phyloP scores from a whole-genome alignment of 2,797 vertebrate genomes.

The Octomys mimax region DNA sequence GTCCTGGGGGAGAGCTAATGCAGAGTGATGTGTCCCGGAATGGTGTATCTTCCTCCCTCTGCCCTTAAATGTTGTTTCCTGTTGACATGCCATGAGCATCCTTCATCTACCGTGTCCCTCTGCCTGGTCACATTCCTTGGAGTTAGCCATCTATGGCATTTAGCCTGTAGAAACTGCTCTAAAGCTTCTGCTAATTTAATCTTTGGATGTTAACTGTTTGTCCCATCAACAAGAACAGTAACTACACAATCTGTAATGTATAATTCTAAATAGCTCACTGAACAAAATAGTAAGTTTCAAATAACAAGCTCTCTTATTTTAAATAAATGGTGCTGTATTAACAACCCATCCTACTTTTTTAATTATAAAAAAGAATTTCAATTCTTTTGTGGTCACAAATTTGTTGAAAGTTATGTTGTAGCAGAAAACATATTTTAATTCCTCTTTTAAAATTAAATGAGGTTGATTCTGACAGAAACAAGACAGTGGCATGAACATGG shows the following conservation, averaged over 20 bases:
- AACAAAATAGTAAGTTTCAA: not conserved
- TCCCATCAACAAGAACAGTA: not conserved
- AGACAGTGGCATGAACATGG: too few species aligned
- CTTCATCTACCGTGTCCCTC: not conserved
- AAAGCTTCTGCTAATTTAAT: not conserved
- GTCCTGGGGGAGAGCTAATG: not conserved
- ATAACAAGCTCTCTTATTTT: not conserved
- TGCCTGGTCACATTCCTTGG: not conserved
- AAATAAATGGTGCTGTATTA: slow-evolving; percentile 21
- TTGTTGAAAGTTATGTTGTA: not conserved
- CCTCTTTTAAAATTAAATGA: not conserved
- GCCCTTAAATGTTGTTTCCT: not conserved
- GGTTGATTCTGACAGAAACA: too few species aligned
- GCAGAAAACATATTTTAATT: not conserved
- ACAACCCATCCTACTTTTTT: not conserved
- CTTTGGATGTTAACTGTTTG: not conserved
- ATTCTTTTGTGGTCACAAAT: not conserved
- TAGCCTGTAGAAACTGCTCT: not conserved
- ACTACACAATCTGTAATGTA: not conserved
- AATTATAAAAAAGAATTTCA: not conserved
- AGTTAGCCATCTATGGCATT: not conserved
- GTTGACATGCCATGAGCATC: not conserved
- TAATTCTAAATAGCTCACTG: not conserved
- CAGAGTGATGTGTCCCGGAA: not conserved
- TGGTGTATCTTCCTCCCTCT: not conserved